phyloP scores from a whole-genome alignment of 1,140 invertebrate genomes.

The Drosophila sp. region DNA sequence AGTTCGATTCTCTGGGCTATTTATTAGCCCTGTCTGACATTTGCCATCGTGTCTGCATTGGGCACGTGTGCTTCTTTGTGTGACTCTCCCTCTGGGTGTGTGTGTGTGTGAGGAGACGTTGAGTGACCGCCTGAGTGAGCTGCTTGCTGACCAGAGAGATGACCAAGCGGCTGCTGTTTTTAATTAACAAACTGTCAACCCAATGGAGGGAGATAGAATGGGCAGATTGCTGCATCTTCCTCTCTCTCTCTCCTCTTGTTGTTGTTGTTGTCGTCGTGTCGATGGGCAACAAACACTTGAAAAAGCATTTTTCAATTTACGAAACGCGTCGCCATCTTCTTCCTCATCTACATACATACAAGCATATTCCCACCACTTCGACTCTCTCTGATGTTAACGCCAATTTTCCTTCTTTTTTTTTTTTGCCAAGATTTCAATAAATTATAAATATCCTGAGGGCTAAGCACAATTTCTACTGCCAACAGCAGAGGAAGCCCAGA shows the following conservation, averaged over 20 bases:
- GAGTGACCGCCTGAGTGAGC: constrained; percentile 64
- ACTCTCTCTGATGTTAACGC: constrained; percentile 15
- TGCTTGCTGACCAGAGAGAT: constrained; percentile 32
- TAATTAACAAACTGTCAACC: constrained; percentile 81
- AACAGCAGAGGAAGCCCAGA: constrained; percentile 33
- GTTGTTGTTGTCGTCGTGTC: constrained; percentile 14
- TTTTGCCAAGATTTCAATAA: constrained; percentile 66
- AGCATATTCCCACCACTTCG: not conserved
- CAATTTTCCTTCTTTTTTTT: not conserved
- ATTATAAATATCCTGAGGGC: constrained; percentile 69
- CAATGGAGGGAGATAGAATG: constrained; percentile 30
- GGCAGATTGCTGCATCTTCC: not conserved
- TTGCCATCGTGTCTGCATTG: constrained; percentile 59
- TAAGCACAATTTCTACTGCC: constrained; percentile 57
- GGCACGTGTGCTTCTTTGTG: constrained; percentile 16
- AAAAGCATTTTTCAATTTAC: constrained; percentile 61
- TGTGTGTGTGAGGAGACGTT: constrained; percentile 64
- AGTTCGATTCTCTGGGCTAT: constrained; percentile 59
- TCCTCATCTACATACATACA: constrained; percentile 5
- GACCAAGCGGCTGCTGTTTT: constrained; percentile 63
- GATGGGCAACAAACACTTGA: constrained; percentile 46
- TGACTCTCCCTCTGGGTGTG: constrained; percentile 6
- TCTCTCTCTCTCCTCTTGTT: constrained; percentile 15
- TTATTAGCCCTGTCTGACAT: constrained; percentile 72
- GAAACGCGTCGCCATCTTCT: constrained; percentile 34